phyloP scores from a whole-genome alignment of 2,797 vertebrate genomes.

The Hybognathus amarus region DNA sequence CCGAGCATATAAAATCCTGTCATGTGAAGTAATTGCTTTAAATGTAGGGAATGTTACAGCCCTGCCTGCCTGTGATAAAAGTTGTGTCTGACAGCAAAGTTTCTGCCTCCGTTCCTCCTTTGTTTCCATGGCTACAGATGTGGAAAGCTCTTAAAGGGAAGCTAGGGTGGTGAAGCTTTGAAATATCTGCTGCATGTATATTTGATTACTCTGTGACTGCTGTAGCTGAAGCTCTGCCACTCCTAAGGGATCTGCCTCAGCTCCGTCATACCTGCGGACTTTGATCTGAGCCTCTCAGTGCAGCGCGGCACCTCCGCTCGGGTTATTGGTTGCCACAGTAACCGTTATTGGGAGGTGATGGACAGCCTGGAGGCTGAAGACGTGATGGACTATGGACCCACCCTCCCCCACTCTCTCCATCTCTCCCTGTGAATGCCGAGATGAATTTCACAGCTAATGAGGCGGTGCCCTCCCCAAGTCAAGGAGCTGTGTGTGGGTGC shows the following conservation, averaged over 20 bases:
- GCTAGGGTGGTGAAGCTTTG: conserved; percentile 30
- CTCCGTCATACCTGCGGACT: conserved; percentile 50
- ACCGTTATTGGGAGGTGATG: conserved; percentile 51
- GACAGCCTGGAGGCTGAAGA: conserved; percentile 47
- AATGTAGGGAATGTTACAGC: conserved; percentile 11
- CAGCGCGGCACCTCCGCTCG: conserved; percentile 40
- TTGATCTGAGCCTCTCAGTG: conserved; percentile 44
- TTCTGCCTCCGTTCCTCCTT: conserved; percentile 45
- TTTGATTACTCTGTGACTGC: conserved; percentile 45
- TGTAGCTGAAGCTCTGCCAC: conserved; percentile 13
- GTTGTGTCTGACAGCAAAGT: conserved; percentile 48
- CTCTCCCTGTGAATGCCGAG: conserved; percentile 24
- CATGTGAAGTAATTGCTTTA: conserved; percentile 15
- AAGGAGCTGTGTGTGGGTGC: conserved; percentile 34
- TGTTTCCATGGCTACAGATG: conserved; percentile 63
- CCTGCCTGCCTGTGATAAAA: conserved; percentile 36
- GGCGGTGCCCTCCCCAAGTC: conserved; percentile 2
- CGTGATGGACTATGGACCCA: conserved; percentile 30
- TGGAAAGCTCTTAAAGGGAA: conserved; percentile 23
- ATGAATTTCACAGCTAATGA: conserved; percentile 58
- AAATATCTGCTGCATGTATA: conserved; percentile 51
- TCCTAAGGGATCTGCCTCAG: conserved; percentile 35
- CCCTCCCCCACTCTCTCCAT: conserved; percentile 15
- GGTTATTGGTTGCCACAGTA: conserved; percentile 58
- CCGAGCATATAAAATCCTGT: neutral